phyloP scores from a whole-genome alignment of 2,113 vertebrate genomes.

The Orycteropus afer region DNA sequence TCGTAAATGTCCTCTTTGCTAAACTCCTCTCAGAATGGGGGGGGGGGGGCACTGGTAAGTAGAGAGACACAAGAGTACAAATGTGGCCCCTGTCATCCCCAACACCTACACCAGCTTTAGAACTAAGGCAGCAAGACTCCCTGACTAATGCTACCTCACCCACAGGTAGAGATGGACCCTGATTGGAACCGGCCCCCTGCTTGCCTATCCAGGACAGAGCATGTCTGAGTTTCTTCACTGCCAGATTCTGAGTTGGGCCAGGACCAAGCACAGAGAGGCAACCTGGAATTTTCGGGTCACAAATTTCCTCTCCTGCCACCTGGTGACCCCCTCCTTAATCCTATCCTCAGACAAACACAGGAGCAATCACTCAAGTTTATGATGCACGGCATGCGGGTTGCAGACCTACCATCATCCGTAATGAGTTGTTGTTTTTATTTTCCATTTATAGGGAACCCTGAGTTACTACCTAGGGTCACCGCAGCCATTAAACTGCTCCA shows the following conservation, averaged over 20 bases:
- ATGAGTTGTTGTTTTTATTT: slow-evolving; percentile 79
- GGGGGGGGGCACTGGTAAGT: too few relatives aligned
- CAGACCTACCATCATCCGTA: slow-evolving; percentile 71
- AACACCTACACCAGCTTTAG: not conserved
- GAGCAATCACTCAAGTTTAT: slow-evolving; percentile 73
- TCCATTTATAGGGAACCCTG: slow-evolving; percentile 72
- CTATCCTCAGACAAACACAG: not conserved
- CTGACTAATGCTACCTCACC: not conserved
- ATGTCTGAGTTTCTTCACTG: not conserved
- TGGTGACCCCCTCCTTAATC: not conserved
- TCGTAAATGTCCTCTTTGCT: not conserved
- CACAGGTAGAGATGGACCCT: not conserved
- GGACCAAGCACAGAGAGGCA: slow-evolving; percentile 1
- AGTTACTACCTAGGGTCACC: slow-evolving; percentile 73
- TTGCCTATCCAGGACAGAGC: not conserved
- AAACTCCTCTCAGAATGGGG: not conserved
- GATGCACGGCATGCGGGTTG: not conserved
- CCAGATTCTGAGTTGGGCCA: not conserved
- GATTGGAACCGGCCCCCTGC: not conserved
- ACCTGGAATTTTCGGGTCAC: slow-evolving; percentile 31
- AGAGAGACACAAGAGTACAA: not conserved
- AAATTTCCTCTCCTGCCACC: slow-evolving; percentile 52
- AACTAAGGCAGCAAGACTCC: not conserved
- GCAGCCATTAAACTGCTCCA: slow-evolving; percentile 66
- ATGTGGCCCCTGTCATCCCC: not conserved